Evolutionary conservation across 2,113 vertebrate species (phyloP).

Genomic region (Cnemophilus loriae): DNA sequence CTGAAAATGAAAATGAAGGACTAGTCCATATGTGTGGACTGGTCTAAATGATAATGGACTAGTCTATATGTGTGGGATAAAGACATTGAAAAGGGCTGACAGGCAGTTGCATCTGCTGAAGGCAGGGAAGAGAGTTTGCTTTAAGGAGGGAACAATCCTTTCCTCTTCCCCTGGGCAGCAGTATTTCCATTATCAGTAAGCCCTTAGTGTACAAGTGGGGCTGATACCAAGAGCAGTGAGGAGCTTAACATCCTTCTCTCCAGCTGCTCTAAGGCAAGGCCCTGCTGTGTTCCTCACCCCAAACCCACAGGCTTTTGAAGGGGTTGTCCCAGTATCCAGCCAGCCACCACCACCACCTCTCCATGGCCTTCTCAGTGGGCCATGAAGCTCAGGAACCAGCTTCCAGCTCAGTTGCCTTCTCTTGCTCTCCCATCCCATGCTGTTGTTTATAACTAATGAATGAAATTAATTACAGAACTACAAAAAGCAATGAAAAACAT

Average conservation of each 20-base stretch:
- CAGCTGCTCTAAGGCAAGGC: neutral
- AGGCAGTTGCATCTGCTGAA: neutral
- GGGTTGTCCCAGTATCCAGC: neutral
- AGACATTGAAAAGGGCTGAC: neutral
- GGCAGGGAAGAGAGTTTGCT: neutral
- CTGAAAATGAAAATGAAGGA: neutral
- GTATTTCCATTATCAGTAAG: neutral
- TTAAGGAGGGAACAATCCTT: neutral
- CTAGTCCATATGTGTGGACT: neutral
- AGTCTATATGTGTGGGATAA: neutral
- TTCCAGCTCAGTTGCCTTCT: neutral
- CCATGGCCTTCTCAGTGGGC: neutral
- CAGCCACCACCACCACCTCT: neutral
- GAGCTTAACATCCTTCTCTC: neutral
- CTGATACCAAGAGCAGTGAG: neutral
- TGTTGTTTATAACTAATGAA: neutral
- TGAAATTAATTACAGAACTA: neutral
- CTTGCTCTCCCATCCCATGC: neutral
- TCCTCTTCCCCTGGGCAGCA: neutral
- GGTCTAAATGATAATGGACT: neutral
- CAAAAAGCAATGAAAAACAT: neutral
- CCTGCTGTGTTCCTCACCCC: neutral
- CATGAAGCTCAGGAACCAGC: neutral
- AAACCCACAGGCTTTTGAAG: neutral
- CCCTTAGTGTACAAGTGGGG: neutral